Percentiles rank a stretch among this genome's conserved stretches.
These are phyloP conservation scores for Pagrus major DNA, from an alignment of 2,113 vertebrate species.

Conservation along the genomic window DNA sequence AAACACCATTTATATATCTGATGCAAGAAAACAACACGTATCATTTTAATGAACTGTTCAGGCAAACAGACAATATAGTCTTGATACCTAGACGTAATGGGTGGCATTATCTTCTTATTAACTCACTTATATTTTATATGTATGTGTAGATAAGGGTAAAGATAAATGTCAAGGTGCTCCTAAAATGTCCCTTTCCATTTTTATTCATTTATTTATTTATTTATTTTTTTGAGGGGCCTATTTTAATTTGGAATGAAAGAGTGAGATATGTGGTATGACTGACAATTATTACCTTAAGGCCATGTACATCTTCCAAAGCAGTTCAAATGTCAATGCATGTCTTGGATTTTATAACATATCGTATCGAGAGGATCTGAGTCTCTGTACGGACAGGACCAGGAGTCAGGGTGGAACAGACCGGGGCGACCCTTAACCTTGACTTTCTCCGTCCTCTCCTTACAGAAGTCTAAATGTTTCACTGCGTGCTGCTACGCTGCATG, in stretches of 20 bases:
- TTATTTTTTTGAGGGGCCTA: background rate
- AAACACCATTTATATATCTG: conserved; percentile 1
- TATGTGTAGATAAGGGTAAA: background rate
- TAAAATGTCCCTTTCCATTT: background rate
- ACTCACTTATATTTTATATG: background rate
- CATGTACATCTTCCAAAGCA: background rate
- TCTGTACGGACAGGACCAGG: no score
- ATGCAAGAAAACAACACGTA: conserved; percentile 2
- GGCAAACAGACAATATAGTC: background rate
- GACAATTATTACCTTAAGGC: background rate
- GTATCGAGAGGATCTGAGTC: no score
- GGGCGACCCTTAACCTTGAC: conserved; percentile 42
- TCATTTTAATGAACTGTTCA: conserved; percentile 14
- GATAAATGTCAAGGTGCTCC: background rate
- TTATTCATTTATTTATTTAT: no score
- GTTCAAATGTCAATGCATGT: background rate
- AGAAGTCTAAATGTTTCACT: conserved; percentile 26
- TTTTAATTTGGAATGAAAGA: background rate
- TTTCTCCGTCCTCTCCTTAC: conserved; percentile 25
- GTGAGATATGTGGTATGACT: background rate
- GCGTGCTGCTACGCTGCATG: conserved; percentile 15
- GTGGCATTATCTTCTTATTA: background rate
- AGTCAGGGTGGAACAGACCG: background rate
- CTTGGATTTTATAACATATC: background rate
- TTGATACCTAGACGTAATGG: background rate